Evolutionary conservation across 2,113 vertebrate species (phyloP).

Genomic region (Platysteira castanea): DNA sequence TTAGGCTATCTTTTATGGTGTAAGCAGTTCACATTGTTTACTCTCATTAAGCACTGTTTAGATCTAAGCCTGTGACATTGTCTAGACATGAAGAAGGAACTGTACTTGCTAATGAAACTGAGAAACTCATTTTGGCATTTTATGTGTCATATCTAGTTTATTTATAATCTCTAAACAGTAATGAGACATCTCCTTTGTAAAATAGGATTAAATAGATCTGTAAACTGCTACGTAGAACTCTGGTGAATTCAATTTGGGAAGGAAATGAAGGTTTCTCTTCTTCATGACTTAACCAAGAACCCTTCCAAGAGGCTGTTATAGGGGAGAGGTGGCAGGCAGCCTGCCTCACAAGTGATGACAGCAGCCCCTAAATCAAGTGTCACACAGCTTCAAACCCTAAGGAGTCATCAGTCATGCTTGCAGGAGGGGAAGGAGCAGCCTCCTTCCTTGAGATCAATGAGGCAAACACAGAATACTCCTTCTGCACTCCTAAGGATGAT

Average conservation of each 20-base stretch:
- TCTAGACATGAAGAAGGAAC: background rate
- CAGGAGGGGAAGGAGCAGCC: constrained; percentile 14
- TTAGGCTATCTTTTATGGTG: background rate
- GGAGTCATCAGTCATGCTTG: constrained; percentile 35
- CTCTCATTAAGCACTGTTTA: background rate
- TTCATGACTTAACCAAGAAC: background rate
- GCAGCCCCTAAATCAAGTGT: constrained; percentile 21
- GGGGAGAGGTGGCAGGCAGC: background rate
- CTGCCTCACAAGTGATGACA: background rate
- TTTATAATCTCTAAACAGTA: background rate
- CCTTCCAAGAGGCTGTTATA: background rate
- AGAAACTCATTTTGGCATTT: background rate
- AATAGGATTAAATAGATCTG: background rate
- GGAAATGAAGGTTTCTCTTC: background rate
- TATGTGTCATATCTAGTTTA: background rate
- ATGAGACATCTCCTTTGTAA: background rate
- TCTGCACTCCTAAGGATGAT: constrained; percentile 10
- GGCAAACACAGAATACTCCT: constrained; percentile 14
- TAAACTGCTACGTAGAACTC: background rate
- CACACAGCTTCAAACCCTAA: background rate
- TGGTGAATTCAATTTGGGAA: background rate
- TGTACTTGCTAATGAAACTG: background rate
- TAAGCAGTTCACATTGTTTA: background rate
- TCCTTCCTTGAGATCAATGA: constrained; percentile 38
- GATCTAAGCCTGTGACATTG: background rate